These are phyloP conservation scores for Cremastobaeus sp. DNA, from an alignment of 2,888 invertebrate genomes.

Conservation along the genomic window DNA sequence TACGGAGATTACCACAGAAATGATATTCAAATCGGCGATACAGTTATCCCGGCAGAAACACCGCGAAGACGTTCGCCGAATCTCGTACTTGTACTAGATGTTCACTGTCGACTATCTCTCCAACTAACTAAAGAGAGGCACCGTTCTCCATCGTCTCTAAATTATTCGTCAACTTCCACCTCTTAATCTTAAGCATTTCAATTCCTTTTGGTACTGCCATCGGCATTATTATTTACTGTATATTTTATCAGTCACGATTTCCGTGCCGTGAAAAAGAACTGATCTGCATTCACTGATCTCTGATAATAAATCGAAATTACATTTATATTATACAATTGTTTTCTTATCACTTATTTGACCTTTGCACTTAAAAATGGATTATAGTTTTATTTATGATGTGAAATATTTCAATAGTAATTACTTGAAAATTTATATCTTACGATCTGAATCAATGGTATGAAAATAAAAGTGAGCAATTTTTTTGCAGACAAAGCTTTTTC, in stretches of 20 bases:
- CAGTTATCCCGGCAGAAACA: conserved; percentile 36
- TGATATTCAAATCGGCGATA: conserved; percentile 32
- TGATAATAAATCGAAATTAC: too few relatives aligned
- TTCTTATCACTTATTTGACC: too few relatives aligned
- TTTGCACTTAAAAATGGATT: too few relatives aligned
- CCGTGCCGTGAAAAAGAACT: conserved; percentile 10
- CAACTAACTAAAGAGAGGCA: conserved; percentile 73
- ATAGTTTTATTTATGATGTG: too few relatives aligned
- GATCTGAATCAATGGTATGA: too few relatives aligned
- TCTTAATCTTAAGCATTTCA: conserved; percentile 63
- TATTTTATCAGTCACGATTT: conserved; percentile 40
- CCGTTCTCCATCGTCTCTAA: conserved; percentile 75
- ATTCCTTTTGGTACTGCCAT: conserved; percentile 43
- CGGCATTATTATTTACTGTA: conserved; percentile 30
- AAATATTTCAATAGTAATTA: too few relatives aligned
- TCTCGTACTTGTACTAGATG: conserved; percentile 55
- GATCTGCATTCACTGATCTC: too few relatives aligned
- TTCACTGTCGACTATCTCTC: conserved; percentile 69
- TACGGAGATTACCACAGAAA: conserved; percentile 17
- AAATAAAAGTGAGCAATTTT: too few relatives aligned
- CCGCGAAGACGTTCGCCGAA: conserved; percentile 54
- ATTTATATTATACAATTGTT: too few relatives aligned
- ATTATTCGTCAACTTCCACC: conserved; percentile 77
- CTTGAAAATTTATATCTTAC: too few relatives aligned
- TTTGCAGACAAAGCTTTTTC: too few relatives aligned